Evolutionary conservation across 2,888 invertebrate genomes (phyloP).

Genomic region (Erebia palarica): DNA sequence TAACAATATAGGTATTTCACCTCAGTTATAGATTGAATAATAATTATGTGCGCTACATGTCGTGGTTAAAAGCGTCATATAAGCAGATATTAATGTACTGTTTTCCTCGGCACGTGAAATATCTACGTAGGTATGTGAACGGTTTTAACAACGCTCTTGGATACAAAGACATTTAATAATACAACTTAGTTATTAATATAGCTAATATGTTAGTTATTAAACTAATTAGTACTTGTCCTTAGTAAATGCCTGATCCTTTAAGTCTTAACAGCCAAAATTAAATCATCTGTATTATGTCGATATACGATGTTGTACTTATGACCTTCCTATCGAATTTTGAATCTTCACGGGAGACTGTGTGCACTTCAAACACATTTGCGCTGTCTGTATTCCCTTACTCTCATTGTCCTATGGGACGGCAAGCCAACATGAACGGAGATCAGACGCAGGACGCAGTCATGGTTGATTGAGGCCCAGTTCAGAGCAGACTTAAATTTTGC

Average conservation of each 20-base stretch:
- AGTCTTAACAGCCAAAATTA: too few species aligned
- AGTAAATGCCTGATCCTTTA: background rate
- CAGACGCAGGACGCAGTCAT: too few species aligned
- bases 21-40: conserved; percentile 29
- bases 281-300: too few species aligned
- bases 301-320: too few species aligned
- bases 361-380: too few species aligned
- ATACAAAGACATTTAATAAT: background rate
- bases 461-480: too few species aligned
- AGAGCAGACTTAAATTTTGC: background rate
- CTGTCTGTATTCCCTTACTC: too few species aligned
- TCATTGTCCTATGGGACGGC: too few species aligned
- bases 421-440: too few species aligned
- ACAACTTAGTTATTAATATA: too few species aligned
- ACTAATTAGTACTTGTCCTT: background rate
- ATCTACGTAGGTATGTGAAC: background rate
- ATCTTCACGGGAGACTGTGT: too few species aligned
- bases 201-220: background rate
- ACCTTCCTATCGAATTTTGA: too few species aligned
- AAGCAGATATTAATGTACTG: conserved; percentile 3
- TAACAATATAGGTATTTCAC: conserved; percentile 26
- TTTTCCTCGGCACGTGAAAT: background rate
- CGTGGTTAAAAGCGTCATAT: conserved; percentile 4
- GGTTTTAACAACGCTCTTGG: background rate
- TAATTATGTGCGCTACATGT: conserved; percentile 16